Conservation (phyloP, 53 echinoderm and acorn worm species). For the Henricia sp. region DNA sequence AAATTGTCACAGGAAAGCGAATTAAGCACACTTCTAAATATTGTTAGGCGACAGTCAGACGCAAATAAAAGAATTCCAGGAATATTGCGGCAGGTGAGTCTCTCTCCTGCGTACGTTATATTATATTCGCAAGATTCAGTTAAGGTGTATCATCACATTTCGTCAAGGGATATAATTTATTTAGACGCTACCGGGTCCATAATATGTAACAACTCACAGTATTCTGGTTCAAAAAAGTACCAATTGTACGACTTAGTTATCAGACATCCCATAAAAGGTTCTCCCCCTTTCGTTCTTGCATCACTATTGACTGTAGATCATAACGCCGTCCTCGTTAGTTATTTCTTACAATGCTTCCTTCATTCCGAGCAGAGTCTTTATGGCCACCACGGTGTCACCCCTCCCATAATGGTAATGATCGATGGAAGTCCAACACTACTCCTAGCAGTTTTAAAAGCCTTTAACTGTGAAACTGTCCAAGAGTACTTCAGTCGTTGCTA, state of each 20-base stretch:
- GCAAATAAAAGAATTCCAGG: not conserved
- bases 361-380: not conserved
- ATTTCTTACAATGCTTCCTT: not conserved
- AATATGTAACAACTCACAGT: not conserved
- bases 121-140: not conserved
- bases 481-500: not conserved
- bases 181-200: conserved; percentile 35
- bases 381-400: not conserved
- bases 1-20: not conserved
- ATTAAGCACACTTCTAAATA: not conserved
- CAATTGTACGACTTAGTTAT: not conserved
- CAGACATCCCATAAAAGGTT: not conserved
- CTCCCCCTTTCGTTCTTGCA: not conserved
- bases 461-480: not conserved
- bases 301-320: not conserved
- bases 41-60: not conserved
- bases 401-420: no score
- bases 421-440: no score
- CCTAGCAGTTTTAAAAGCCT: no score
- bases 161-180: not conserved
- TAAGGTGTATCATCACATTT: not conserved
- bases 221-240: not conserved
- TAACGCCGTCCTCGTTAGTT: not conserved
- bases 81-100: not conserved
- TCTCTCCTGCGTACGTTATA: not conserved